A percentile compares a stretch with the other conserved stretches of the same genome.
phyloP scores from a whole-genome alignment of 1,140 invertebrate species.

The Papilio glaucus region DNA sequence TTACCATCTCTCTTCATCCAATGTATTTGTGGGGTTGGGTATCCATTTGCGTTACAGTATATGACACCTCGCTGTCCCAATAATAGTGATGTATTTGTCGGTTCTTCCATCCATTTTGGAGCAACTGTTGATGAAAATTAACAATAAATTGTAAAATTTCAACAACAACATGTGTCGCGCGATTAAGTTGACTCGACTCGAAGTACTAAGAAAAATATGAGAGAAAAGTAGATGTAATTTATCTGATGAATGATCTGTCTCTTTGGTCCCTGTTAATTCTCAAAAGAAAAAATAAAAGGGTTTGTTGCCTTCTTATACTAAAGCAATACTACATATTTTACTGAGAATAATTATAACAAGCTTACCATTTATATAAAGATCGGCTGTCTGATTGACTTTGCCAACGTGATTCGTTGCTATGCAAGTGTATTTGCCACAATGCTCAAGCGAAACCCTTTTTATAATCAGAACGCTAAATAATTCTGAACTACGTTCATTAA shows the following conservation, averaged over 20 bases:
- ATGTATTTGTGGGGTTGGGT: conserved; percentile 88
- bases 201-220: too few relatives aligned
- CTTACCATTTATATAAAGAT: conserved; percentile 92
- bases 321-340: too few relatives aligned
- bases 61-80: conserved; percentile 89
- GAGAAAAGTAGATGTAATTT: too few relatives aligned
- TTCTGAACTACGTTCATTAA: conserved; percentile 87
- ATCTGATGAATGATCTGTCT: too few relatives aligned
- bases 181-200: too few relatives aligned
- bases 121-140: conserved; percentile 85
- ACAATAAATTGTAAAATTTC: too few relatives aligned
- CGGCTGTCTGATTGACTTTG: conserved; percentile 91
- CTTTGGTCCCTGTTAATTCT: too few relatives aligned
- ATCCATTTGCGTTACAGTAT: conserved; percentile 92
- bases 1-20: conserved; percentile 88
- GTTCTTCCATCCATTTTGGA: conserved; percentile 92
- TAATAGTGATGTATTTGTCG: conserved; percentile 89
- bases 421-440: conserved; percentile 95
- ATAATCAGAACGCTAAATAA: conserved; percentile 90
- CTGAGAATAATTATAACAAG: too few relatives aligned
- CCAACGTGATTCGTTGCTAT: conserved; percentile 93
- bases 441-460: conserved; percentile 88
- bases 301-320: too few relatives aligned
- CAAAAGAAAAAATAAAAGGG: too few relatives aligned
- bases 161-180: too few relatives aligned